Base-by-base conservation (phyloP, 2,888 invertebrate genomes). In the Dynastes tityus region DNA sequence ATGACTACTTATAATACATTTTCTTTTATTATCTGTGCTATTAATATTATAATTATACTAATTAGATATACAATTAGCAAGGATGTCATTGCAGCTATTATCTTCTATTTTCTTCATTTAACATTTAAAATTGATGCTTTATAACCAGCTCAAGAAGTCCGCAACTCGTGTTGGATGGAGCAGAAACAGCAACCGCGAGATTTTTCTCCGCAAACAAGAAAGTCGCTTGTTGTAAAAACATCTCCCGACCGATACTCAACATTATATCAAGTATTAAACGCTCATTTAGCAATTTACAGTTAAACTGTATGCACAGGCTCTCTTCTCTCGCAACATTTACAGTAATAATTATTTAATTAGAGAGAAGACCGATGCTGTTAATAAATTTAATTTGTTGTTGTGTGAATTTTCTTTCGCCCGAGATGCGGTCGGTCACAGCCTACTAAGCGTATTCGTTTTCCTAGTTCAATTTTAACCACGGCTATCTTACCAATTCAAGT, bases 301-400 rank as follows among this genome's bases (percentile, higher is more conserved):
- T 67, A 67, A 45, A 6, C 45, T 22, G 37, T 67, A 67, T 67
- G 65, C 65, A 67, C 45, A 40, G 70, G 37, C 71, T 58, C 29
- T 71, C 71, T 45, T 11, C 11, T 11, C 11, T 71, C 37, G 71
- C 37, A 68, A 49, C 67, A 68, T 71, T 70, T 71, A 55, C 71
- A 55, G 71, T 71, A 71, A 71, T 71, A 71, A 71, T 55, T 71
- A 71, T 71, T 71, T 71, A 71, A 71, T 71, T 71, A 71, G 22
- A 49, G 32, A 71, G 71, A 58, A 71, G 71, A 58, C 71, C 55
- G 55, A 37, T 55, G 55, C 45, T 45, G 45, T 71, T 55, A 71
- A 71, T 71, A 71, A 71, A 71, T 71, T 55, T 71, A 55, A 71
- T 71, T 71, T 37, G 37, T 55, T 55, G 29, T 55, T 53, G 22